phyloP scores from a whole-genome alignment of 2,888 invertebrate species.

The Dugesia japonica region DNA sequence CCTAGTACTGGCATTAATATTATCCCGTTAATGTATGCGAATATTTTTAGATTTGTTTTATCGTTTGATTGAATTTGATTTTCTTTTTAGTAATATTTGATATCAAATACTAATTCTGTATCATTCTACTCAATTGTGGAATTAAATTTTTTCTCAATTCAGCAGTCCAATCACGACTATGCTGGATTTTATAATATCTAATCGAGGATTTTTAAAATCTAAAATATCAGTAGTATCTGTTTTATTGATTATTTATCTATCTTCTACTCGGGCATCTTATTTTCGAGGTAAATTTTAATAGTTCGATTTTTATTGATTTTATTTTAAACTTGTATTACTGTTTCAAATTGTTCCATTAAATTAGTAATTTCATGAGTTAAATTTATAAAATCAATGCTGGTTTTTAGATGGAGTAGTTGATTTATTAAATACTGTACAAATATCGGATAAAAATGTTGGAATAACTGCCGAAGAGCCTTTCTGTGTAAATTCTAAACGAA shows the following conservation, averaged over 20 bases:
- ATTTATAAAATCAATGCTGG: too few relatives aligned
- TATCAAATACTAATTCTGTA: too few relatives aligned
- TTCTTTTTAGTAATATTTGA: too few relatives aligned
- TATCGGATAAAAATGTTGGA: not conserved
- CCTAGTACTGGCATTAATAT: not conserved
- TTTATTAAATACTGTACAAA: not conserved
- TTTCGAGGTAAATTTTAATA: not conserved
- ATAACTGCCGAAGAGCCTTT: not conserved
- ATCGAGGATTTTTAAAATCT: not conserved
- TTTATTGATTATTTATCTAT: not conserved
- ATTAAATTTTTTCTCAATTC: not conserved
- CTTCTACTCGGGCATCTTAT: not conserved
- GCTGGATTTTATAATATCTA: not conserved
- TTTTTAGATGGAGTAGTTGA: not conserved
- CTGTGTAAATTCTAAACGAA: not conserved
- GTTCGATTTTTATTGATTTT: not conserved
- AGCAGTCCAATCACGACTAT: not conserved
- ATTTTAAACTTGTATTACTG: not conserved
- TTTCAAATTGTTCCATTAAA: too few relatives aligned
- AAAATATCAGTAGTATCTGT: not conserved
- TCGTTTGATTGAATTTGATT: not conserved
- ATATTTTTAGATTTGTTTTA: not conserved
- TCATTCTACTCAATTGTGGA: not conserved
- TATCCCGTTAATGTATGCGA: not conserved
- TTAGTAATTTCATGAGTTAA: too few relatives aligned